Evolutionary conservation across 1,140 invertebrate species (phyloP), one percentile per base, ranked within the genome.

Genomic region (Cataglyphis hispanica): DNA sequence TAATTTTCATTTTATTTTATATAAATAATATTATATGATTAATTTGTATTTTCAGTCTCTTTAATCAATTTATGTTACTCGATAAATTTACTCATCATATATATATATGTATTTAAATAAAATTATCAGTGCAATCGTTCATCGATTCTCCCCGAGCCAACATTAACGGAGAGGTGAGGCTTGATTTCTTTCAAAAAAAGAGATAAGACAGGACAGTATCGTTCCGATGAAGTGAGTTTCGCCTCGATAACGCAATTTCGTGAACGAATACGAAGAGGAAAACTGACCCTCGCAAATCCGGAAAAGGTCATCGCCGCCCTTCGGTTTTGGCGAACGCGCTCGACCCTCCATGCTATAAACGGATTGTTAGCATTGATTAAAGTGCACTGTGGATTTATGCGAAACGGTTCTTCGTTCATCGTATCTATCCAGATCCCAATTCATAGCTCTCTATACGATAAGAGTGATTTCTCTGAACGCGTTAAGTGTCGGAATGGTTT

Each of bases 321-420:
- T 67, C 46, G 56, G 61, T 76, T 74, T 84, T 31, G 50, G 46
- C 40, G 64, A 69, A 83, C 13, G 58, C 46, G n/a, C 8, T n/a
- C 78, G 63, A 87, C 89, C 89, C 89, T 86, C 70, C 81, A 77
- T 72, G 80, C 87, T 86, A 90, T 90, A 90, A 89, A 89, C 89
- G 76, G 87, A 91, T 90, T 88, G 90, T 91, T 91, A 91, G 85
- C 85, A 89, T 91, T 90, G 89, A 91, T 91, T 91, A 91, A 91
- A 91, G 76, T 83, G 87, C 84, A 76, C 89, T 83, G 60, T 69
- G 53, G 53, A 66, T 81, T 87, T 89, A 85, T 63, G 67, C 40
- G 70, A 4, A 34, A 56, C 43, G 72, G 50, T 78, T 64, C 66
- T 61, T 25, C 56, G 25, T 19, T 50, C 83, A 70, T 11, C 77